Conservation (phyloP, 2,797 vertebrate species). For the Tokudaia muenninki region DNA sequence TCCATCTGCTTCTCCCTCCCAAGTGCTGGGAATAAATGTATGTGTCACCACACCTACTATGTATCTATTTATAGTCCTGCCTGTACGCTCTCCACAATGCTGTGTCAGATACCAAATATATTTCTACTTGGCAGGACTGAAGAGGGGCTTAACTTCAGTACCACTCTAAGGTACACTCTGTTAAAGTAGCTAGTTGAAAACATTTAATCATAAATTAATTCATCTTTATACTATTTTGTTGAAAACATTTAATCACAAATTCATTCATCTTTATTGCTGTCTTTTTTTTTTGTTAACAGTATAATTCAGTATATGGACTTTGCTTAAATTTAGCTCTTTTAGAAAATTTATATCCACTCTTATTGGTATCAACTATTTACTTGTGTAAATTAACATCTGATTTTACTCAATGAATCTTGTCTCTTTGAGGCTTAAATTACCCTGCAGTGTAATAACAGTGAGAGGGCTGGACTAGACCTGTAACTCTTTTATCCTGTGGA, state of each 20-base stretch:
- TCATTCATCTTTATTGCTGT: neutral
- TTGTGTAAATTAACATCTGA: neutral
- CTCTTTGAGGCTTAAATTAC: neutral
- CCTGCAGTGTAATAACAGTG: neutral
- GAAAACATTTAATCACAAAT: neutral
- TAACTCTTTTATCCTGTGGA: neutral
- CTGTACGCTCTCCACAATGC: neutral
- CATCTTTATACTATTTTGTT: neutral
- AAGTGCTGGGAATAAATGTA: neutral
- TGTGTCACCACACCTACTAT: neutral
- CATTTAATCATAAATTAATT: neutral
- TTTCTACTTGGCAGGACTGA: neutral
- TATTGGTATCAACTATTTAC: neutral
- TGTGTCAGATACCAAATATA: neutral
- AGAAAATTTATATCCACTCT: neutral
- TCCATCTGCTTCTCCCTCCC: neutral
- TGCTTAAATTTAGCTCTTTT: neutral
- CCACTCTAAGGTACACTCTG: neutral
- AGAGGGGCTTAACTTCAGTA: neutral
- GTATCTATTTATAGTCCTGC: neutral
- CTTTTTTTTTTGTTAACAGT: neutral
- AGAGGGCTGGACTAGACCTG: neutral
- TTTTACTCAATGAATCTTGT: neutral
- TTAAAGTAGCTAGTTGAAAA: neutral
- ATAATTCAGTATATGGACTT: neutral